Evolutionary conservation across 2,113 vertebrate genomes (phyloP).

Genomic region (Elanus axillaris): DNA sequence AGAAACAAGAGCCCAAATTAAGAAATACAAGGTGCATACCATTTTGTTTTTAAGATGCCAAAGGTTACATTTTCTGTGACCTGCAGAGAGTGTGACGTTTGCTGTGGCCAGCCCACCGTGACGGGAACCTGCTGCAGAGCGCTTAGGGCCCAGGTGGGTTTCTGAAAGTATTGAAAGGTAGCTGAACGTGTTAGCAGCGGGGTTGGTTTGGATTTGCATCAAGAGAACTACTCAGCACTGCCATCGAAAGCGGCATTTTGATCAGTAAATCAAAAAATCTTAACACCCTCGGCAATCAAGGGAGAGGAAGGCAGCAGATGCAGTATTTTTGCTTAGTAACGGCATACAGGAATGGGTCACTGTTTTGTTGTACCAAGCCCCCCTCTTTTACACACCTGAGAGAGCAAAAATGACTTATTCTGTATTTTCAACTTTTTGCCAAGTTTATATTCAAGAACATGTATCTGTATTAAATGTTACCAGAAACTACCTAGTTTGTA

Average conservation of each 20-base stretch:
- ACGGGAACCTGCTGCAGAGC: not conserved
- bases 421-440: not conserved
- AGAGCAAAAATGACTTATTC: not conserved
- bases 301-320: not conserved
- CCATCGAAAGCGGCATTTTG: not conserved
- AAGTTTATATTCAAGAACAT: not conserved
- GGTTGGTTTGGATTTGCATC: not conserved
- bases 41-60: not conserved
- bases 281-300: not conserved
- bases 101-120: not conserved
- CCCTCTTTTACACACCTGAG: rapidly evolving
- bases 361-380: not conserved
- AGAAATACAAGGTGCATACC: not conserved
- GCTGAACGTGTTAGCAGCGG: not conserved
- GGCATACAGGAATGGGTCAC: not conserved
- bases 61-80: not conserved
- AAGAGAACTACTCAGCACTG: not conserved
- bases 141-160: not conserved
- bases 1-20: not conserved
- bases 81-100: not conserved
- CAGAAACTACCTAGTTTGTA: not conserved
- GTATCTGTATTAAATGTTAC: not conserved
- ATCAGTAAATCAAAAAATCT: not conserved
- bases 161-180: not conserved
- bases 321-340: not conserved